Conservation (phyloP, 1,140 invertebrate species). For the Heliconius nattereri region DNA sequence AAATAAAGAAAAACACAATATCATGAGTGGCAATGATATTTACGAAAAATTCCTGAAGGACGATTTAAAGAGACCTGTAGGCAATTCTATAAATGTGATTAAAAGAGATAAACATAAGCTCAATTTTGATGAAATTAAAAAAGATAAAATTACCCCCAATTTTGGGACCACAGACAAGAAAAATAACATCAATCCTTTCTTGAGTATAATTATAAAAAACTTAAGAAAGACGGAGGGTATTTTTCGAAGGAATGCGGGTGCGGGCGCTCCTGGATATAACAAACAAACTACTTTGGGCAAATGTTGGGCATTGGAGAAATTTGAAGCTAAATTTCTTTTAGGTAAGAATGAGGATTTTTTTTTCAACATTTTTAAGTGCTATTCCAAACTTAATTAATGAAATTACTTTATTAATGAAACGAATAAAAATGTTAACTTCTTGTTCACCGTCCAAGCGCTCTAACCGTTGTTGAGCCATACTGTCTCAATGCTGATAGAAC, state of each 20-base stretch:
- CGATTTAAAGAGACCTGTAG: not conserved
- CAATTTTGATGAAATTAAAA: too few species aligned
- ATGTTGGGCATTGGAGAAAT: constrained; percentile 27
- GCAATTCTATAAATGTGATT: not conserved
- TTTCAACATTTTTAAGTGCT: too few species aligned
- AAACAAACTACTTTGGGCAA: not conserved
- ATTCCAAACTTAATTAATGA: too few species aligned
- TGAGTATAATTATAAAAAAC: constrained; percentile 4
- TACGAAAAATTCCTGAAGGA: not conserved
- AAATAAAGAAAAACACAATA: not conserved
- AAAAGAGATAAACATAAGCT: not conserved
- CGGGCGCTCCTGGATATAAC: not conserved
- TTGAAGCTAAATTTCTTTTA: constrained; percentile 18
- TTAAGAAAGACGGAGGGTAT: constrained; percentile 17
- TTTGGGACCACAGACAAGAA: not conserved
- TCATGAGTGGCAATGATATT: not conserved
- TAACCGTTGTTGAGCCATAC: too few species aligned
- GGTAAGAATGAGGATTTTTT: not conserved
- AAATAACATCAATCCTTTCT: not conserved
- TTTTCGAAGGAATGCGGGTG: not conserved
- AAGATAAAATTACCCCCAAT: not conserved
- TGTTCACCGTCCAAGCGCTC: too few species aligned
- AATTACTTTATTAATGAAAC: too few species aligned
- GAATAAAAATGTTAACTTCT: too few species aligned
- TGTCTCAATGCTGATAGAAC: too few species aligned